Base-by-base conservation (phyloP, 1,140 invertebrate species). In the Scaptomyza pallida region DNA sequence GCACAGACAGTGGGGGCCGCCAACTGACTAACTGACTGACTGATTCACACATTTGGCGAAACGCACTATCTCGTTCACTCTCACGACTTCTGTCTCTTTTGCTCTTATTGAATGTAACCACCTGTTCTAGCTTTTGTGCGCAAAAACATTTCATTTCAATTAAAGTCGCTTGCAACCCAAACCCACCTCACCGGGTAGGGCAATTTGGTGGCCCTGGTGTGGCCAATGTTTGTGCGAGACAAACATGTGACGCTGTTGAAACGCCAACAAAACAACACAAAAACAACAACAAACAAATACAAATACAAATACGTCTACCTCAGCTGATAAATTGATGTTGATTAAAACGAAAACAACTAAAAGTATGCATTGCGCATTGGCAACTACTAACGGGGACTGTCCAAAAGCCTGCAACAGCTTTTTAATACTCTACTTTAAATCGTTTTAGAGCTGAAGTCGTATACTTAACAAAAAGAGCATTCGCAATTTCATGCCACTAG, bases 111-210 rank as follows among this genome's bases (percentile, higher is more conserved):
- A 3, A 5, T 37, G 13, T 30, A 55, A 23, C 62, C 59, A 55
- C 52, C 43, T 55, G 69, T 65, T 54, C 23, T 26, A 15, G 37
- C 56, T 44, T 44, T 68, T 55, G 43, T 47, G 60, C 21, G 23
- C 5, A 6, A 23, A 76, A 73, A 80, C 81, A 80, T 85, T 85
- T 73, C 64, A 85, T 77, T 85, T 88, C 81, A 86, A 85, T 85
- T 85, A 86, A 86, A 85, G 56, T 79, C 65, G 47, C 59, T 44
- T 2, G 4, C 33, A 12, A n/a, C 10, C 33, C 33, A 3, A 9
- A 12, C 9, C 9, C 12, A 2, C 3, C 9, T 4, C 10, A 0
- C 8, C 50, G 45, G 44, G 30, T 70, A 60, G 41, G 43, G 35
- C 65, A 75, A 75, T 74, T 71, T 75, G 19, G 33, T 54, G 54